Percentiles rank a stretch among this genome's conserved stretches.
Evolutionary conservation across 2,113 vertebrate species (phyloP).

Genomic region (Brienomyrus longianalis): DNA sequence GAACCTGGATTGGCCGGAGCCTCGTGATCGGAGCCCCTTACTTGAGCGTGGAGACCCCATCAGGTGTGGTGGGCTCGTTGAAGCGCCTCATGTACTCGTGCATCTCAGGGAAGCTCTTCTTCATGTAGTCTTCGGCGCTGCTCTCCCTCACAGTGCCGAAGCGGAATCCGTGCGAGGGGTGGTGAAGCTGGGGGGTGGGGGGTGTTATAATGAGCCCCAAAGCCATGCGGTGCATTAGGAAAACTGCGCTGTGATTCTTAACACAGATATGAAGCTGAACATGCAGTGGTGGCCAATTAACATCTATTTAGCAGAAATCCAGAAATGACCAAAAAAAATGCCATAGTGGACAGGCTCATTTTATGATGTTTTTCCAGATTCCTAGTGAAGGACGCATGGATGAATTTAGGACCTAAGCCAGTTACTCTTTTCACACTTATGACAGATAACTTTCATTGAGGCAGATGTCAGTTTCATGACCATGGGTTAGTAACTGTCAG

Average conservation of each 20-base stretch:
- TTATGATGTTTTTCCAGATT: not conserved
- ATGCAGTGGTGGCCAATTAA: not conserved
- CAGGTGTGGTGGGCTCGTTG: slow-evolving; percentile 78
- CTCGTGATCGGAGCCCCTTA: slow-evolving; percentile 49
- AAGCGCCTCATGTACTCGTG: slow-evolving; percentile 75
- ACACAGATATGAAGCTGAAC: not conserved
- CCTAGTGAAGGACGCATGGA: not conserved
- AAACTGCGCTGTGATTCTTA: not conserved
- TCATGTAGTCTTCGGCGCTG: slow-evolving; percentile 88
- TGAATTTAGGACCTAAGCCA: not conserved
- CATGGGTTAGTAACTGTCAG: not conserved
- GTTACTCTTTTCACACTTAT: not conserved
- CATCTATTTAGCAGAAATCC: not conserved
- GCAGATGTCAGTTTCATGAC: not conserved
- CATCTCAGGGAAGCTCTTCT: slow-evolving; percentile 86
- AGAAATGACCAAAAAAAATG: not conserved
- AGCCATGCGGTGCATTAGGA: not conserved
- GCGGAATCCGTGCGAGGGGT: slow-evolving; percentile 77
- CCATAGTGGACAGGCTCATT: not conserved
- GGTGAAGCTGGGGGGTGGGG: slow-evolving; percentile 67
- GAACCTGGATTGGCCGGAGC: not conserved
- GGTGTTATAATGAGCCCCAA: not conserved
- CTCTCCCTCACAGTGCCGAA: slow-evolving; percentile 86
- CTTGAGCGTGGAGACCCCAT: slow-evolving; percentile 79
- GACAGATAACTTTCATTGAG: not conserved